These are phyloP conservation scores for Brachyalestes nurse DNA, from an alignment of 2,797 vertebrate genomes.

Conservation along the genomic window DNA sequence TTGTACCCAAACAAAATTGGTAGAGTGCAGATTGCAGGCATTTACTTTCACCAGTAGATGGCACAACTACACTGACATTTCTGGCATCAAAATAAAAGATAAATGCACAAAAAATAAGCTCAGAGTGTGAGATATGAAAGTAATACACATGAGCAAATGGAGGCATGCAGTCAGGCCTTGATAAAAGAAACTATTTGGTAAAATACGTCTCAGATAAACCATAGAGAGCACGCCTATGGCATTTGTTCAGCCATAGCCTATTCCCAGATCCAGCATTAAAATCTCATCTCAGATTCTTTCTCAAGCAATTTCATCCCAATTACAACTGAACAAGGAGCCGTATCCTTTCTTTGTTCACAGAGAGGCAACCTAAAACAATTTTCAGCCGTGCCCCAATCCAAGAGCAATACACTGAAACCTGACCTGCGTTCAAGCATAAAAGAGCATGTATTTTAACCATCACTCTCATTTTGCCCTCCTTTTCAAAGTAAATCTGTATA, in stretches of 20 bases:
- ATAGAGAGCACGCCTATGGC: background rate
- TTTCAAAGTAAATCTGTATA: too few species aligned
- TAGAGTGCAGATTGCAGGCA: background rate
- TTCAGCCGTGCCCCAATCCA: background rate
- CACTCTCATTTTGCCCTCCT: background rate
- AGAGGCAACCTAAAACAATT: background rate
- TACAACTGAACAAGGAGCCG: constrained; percentile 10
- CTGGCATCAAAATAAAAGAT: background rate
- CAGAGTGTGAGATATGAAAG: constrained; percentile 12
- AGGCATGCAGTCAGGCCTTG: constrained; percentile 7
- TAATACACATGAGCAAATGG: constrained; percentile 6
- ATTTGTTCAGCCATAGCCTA: background rate
- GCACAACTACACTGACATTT: constrained; percentile 22
- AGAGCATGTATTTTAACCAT: too few species aligned
- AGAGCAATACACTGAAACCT: too few species aligned
- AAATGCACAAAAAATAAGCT: background rate
- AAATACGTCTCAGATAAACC: constrained; percentile 8
- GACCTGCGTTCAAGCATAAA: too few species aligned
- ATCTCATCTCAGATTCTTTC: constrained; percentile 17
- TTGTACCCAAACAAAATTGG: background rate
- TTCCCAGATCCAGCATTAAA: constrained; percentile 21
- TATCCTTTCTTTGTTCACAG: background rate
- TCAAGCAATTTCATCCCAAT: constrained; percentile 2
- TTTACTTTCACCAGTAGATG: constrained; percentile 39
- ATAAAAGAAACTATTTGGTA: constrained; percentile 21